Base-by-base conservation (phyloP, 2,888 invertebrate genomes). In the Amaurobius ferox region DNA sequence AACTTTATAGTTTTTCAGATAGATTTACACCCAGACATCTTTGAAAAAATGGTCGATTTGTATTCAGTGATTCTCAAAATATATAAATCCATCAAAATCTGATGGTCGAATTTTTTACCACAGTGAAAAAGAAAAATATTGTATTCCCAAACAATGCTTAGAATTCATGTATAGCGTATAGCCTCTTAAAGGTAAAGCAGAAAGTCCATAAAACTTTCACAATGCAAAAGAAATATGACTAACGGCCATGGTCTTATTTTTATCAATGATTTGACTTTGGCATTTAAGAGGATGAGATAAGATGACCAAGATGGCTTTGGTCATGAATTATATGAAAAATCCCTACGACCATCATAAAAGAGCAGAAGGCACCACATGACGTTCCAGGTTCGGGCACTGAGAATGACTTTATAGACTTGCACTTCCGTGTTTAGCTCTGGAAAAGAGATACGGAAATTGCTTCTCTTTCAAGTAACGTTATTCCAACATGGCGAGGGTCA, bases 361-460 rank as follows among this genome's bases (percentile, higher is more conserved):
- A 5, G 1, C 11, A 55, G 55, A 55, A 55, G 23, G 19, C 55
- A 55, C 55, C 16, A 16, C 55, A 55, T 55, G 55, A 55, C 55
- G 55, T 23, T 55, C 5, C 1, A 5, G 23, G 23, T 55, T 55
- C 3, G 55, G 55, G 19, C 55, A 55, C 55, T 55, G 19, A 19
- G 23, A 55, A 23, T 55, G 55, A 55, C 23, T 23, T 23, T 55
- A 55, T 55, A 23, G 55, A 55, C 55, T 26, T 9, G 30, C 16
- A 19, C 66, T 66, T 66, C n/a, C 35, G 66, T 35, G 35, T 66
- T 19, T 29, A 64, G 19, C 64, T 13, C 64, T 29, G n/a, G 29
- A 66, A 66, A n/a, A 32, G 64, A 30, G 26, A 28, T 7, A 26
- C 66, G 66, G 66, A 66, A 66, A 66, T 66, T 66, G 32, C n/a